phyloP scores from a whole-genome alignment of 1,140 invertebrate species.

The Euwallacea fornicatus region DNA sequence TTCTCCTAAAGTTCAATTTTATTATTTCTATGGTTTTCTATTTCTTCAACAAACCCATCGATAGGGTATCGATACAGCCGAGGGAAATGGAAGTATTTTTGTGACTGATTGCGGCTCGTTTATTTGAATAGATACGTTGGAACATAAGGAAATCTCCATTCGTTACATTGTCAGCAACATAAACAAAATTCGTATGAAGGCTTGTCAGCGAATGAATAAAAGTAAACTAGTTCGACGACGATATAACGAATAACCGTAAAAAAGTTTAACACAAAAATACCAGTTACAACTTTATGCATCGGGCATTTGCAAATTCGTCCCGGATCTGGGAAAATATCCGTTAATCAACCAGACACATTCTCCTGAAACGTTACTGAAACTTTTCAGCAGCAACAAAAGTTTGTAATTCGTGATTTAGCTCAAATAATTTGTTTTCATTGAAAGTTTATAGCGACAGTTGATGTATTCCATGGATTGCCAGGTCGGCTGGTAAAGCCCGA shows the following conservation, averaged over 20 bases:
- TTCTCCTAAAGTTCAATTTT: too few relatives aligned
- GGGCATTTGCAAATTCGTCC: conserved; percentile 12
- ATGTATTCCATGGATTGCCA: conserved; percentile 4
- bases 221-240: not conserved
- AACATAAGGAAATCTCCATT: not conserved
- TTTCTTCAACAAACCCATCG: too few relatives aligned
- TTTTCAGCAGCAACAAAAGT: conserved; percentile 25
- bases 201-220: not conserved
- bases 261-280: conserved; percentile 10
- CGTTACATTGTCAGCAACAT: not conserved
- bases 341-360: conserved; percentile 22
- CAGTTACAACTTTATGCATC: conserved; percentile 9
- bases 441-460: conserved; percentile 24
- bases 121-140: too few relatives aligned
- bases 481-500: conserved; percentile 2
- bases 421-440: conserved; percentile 33
- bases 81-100: too few relatives aligned
- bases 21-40: too few relatives aligned
- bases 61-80: too few relatives aligned
- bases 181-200: not conserved
- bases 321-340: conserved; percentile 12
- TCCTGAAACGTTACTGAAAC: conserved; percentile 19
- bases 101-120: too few relatives aligned
- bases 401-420: conserved; percentile 29
- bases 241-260: conserved; percentile 10